Base-by-base conservation (phyloP, 1,140 invertebrate genomes). In the Plutomurus gul region DNA sequence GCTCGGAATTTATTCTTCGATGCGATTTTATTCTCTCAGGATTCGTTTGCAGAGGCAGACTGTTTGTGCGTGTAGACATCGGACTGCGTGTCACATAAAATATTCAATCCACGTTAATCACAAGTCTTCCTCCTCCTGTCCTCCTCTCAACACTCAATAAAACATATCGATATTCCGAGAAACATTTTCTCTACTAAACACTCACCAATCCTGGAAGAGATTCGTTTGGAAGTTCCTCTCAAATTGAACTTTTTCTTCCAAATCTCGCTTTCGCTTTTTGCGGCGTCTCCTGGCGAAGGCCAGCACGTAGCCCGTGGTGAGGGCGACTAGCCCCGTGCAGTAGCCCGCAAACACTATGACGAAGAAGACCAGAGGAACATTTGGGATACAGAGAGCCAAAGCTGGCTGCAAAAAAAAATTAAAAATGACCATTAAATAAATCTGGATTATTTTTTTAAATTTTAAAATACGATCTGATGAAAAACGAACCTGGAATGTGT, bases 341-440 rank as follows among this genome's bases (percentile, higher is more conserved):
- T 86, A 86, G 20, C 84, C 81, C 8, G 80, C 75, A 77, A 85
- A 84, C 4, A 86, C 82, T 18, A 84, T 80, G 77, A 86, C 82
- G 76, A 86, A 86, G 75, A 85, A 85, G 40, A 82, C 81, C 13
- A 84, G 72, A 10, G 85, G 85, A 22, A 86, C 84, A 47, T 85
- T 82, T 18, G 85, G 85, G 18, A 86, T 85, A 75, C 85, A 86
- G 6, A 86, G 84, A 46, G 85, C 83, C 16, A 86, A 79, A n/a
- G 84, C 82, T 8, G 84, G 85, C 56, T 85, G 84, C n/a, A n/a
- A n/a, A n/a, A n/a, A n/a, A n/a, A n/a, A n/a, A n/a, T n/a, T n/a
- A n/a, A n/a, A n/a, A n/a, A n/a, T n/a, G n/a, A n/a, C n/a, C n/a
- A n/a, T n/a, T n/a, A n/a, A n/a, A n/a, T n/a, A n/a, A n/a, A n/a